Conservation (phyloP, 2,113 vertebrate species). For the Channa maculata region DNA sequence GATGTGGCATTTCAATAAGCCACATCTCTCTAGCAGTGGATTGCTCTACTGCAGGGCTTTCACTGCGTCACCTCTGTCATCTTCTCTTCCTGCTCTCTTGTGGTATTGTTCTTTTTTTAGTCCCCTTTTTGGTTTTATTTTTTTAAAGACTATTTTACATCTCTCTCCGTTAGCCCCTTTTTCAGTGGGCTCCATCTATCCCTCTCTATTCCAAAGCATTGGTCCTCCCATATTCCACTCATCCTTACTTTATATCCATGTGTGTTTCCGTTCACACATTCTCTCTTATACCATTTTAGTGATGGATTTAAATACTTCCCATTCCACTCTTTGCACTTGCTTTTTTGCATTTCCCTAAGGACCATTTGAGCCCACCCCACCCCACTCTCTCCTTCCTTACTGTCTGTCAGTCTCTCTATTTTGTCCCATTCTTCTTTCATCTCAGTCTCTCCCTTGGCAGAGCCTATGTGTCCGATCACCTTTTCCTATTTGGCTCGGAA, state of each 20-base stretch:
- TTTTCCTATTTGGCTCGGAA: conserved; percentile 16
- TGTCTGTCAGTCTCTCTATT: conserved; percentile 45
- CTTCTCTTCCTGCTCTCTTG: conserved; percentile 2
- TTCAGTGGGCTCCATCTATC: conserved; percentile 5
- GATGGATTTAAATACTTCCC: conserved; percentile 41
- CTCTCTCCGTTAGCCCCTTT: not conserved
- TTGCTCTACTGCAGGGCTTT: not conserved
- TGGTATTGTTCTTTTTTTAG: not conserved
- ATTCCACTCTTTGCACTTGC: not conserved
- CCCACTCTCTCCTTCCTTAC: not conserved
- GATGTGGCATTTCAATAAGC: conserved; percentile 28
- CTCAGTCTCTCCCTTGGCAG: conserved; percentile 47
- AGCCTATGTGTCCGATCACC: not conserved
- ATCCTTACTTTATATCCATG: not conserved
- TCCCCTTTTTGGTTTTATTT: not conserved
- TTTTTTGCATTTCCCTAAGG: too few relatives aligned
- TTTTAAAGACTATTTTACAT: not conserved
- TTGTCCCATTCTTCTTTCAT: conserved; percentile 58
- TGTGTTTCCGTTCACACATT: conserved; percentile 34
- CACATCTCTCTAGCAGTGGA: conserved; percentile 8
- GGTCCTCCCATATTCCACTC: not conserved
- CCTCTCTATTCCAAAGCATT: conserved; percentile 2
- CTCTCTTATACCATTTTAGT: conserved; percentile 20
- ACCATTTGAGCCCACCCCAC: not conserved
- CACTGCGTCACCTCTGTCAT: not conserved